Conservation (phyloP, 2,888 invertebrate genomes). For the Erebia epiphron region DNA sequence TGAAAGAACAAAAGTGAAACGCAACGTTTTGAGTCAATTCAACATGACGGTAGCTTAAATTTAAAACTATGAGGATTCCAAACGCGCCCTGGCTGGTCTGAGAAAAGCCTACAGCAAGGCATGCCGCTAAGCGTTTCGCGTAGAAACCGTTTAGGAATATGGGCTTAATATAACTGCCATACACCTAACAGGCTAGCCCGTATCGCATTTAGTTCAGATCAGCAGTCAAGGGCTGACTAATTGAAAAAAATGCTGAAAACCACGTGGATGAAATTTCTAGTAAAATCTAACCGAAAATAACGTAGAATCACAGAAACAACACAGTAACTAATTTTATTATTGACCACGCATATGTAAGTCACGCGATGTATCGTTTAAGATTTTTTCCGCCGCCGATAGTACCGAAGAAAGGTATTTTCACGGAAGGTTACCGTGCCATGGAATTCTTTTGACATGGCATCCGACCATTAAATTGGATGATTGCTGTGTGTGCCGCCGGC, state of each 20-base stretch:
- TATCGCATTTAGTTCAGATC: too few relatives aligned
- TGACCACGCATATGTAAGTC: constrained; percentile 63
- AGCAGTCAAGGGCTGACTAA: too few relatives aligned
- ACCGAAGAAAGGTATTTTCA: constrained; percentile 54
- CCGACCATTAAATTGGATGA: constrained; percentile 73
- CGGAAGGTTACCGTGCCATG: constrained; percentile 60
- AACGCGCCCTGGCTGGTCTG: too few relatives aligned
- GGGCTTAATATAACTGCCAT: too few relatives aligned
- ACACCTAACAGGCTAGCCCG: too few relatives aligned
- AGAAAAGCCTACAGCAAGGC: too few relatives aligned
- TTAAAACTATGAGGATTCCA: too few relatives aligned
- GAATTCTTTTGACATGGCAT: constrained; percentile 79
- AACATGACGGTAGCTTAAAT: too few relatives aligned
- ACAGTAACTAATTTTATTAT: constrained; percentile 55
- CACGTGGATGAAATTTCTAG: not conserved
- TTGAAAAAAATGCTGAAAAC: not conserved
- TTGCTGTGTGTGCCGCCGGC: constrained; percentile 58
- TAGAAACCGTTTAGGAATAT: too few relatives aligned
- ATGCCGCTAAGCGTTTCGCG: too few relatives aligned
- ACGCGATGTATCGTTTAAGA: constrained; percentile 76
- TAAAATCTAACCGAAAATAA: not conserved
- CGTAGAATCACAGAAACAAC: constrained; percentile 24
- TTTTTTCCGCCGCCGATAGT: constrained; percentile 62
- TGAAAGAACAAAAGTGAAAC: too few relatives aligned
- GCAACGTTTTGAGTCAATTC: too few relatives aligned